Percentiles rank a stretch among this genome's conserved stretches.
phyloP scores from a whole-genome alignment of 2,113 vertebrate genomes.

The Solea solea region DNA sequence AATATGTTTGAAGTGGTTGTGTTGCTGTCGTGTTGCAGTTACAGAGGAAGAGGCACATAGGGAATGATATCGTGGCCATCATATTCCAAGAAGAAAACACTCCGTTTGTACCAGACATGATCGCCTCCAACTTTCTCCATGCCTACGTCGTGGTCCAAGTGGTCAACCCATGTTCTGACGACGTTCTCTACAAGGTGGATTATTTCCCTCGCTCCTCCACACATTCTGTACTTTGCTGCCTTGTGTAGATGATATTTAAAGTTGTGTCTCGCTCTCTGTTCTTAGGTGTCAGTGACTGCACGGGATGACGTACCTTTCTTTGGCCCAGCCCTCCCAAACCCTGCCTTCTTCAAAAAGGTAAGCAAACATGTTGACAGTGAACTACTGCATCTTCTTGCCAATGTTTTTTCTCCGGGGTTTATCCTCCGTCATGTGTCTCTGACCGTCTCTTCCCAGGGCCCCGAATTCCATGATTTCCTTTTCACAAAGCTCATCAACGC shows the following conservation, averaged over 20 bases:
- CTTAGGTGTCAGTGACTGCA: conserved; percentile 92
- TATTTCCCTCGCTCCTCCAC: no score
- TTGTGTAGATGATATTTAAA: not conserved
- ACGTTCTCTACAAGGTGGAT: conserved; percentile 91
- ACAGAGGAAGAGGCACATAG: conserved; percentile 97
- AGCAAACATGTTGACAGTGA: not conserved
- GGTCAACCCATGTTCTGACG: conserved; percentile 81
- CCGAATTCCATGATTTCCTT: conserved; percentile 95
- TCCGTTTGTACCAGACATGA: conserved; percentile 99
- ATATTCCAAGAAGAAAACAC: conserved; percentile 98
- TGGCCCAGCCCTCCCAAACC: conserved; percentile 90
- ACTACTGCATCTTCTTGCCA: not conserved
- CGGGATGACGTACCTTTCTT: conserved; percentile 96
- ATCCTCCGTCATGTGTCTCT: not conserved
- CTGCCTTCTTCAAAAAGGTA: conserved; percentile 93
- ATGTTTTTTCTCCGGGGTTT: not conserved
- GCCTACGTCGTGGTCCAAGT: conserved; percentile 95
- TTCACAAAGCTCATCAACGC: conserved; percentile 97
- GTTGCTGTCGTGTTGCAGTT: conserved; percentile 79
- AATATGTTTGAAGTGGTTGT: not conserved
- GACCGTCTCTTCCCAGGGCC: conserved; percentile 78
- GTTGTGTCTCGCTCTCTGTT: not conserved
- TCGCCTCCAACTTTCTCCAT: conserved; percentile 97
- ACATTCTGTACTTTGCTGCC: not conserved
- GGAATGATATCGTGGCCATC: conserved; percentile 96